Evolutionary conservation across 2,113 vertebrate species (phyloP), one percentile per base, ranked within the genome.

Genomic region (Rhinopomastus cyanomelas): DNA sequence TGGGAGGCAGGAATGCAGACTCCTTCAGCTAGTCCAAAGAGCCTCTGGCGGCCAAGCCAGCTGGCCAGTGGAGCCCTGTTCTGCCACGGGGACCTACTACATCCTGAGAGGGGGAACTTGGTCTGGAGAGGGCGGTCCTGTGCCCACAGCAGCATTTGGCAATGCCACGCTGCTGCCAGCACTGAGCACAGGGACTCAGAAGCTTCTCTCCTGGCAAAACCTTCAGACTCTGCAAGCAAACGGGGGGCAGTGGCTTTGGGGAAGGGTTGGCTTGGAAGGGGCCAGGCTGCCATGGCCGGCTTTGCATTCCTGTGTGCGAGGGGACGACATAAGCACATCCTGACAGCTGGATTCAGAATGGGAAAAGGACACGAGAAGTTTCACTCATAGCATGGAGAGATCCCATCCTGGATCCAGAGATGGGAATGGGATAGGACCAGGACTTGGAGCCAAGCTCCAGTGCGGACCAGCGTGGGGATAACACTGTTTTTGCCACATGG

Each of bases 11-110:
- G 91, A 96, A 97, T 93, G 93, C 95, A 78, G 94, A 87, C 95
- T 96, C 89, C 87, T 94, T 85, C 95, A 94, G 96, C 94, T 94
- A 90, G 96, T 93, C 97, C 92, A 95, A 93, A 94, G 95, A 97
- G 96, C 86, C 85, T 90, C 37, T 19, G 22, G 93, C 93, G 62
- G 92, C 87, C 62, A 48, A 89, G 77, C 67, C 95, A 94, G 96
- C 95, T 93, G 96, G 94, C 91, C 89, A 89, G 88, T 85, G 94
- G 92, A 95, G 79, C 81, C 64, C 90, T 34, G 85, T 88, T 95
- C 88, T 67, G 95, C 92, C 80, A 19, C 6, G 55, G 94, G 95
- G 96, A 96, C 92, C 92, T 26, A 94, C 79, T 88, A 76, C 96
- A 90, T 93, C 88, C 94, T 34, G 5, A 30, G 26, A 39, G 19